These are phyloP conservation scores for Periphyllus acericola DNA, from an alignment of 2,888 invertebrate genomes.

Conservation along the genomic window DNA sequence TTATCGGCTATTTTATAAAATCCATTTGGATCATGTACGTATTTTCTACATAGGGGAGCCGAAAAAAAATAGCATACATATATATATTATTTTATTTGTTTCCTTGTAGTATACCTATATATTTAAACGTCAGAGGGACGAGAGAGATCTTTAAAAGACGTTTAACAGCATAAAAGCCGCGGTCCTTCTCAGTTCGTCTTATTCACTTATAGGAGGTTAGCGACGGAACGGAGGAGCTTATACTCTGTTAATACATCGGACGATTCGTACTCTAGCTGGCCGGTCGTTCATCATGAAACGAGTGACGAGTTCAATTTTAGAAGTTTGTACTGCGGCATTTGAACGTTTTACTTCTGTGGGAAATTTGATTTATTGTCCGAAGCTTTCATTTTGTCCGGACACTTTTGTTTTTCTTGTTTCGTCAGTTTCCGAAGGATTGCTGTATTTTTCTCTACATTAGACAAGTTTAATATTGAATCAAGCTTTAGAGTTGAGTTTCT, in stretches of 20 bases:
- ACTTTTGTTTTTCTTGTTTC: slow-evolving; percentile 1
- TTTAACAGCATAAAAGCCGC: background rate
- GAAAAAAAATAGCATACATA: background rate
- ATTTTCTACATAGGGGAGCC: background rate
- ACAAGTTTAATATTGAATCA: background rate
- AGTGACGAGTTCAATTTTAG: slow-evolving; percentile 27
- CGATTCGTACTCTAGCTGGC: background rate
- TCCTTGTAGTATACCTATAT: background rate
- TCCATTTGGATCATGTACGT: slow-evolving; percentile 12
- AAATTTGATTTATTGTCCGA: slow-evolving; percentile 38
- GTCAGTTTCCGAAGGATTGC: background rate
- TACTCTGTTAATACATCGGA: background rate
- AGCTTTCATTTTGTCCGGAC: background rate
- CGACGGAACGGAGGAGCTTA: background rate
- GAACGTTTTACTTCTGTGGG: background rate
- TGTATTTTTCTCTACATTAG: too few species aligned
- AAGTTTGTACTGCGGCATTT: background rate
- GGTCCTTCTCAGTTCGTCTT: too few species aligned
- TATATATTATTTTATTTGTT: background rate
- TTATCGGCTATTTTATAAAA: slow-evolving; percentile 22
- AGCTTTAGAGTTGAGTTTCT: background rate
- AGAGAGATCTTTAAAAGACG: background rate
- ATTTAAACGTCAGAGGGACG: background rate
- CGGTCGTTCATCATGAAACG: slow-evolving; percentile 46
- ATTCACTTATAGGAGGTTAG: too few species aligned